A percentile compares a stretch with the other conserved stretches of the same genome.
Conservation (phyloP, 2,888 invertebrate genomes). For the Trisateles emortualis region DNA sequence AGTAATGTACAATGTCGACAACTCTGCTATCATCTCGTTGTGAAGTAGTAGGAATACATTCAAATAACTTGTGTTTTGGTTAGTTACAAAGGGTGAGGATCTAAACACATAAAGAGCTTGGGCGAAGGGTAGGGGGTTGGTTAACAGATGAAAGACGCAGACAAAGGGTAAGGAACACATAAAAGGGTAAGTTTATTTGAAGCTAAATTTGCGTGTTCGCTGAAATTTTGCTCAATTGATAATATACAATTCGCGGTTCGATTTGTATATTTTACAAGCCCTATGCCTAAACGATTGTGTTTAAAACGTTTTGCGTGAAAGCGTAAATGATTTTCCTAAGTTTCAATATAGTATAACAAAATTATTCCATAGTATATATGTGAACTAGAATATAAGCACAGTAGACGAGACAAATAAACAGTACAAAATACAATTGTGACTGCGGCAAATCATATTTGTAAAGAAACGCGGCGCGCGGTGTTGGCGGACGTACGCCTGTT, state of each 20-base stretch:
- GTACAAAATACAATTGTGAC: conserved; percentile 81
- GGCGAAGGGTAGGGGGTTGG: conserved; percentile 85
- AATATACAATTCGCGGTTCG: conserved; percentile 80
- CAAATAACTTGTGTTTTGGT: conserved; percentile 82
- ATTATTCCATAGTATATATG: conserved; percentile 76
- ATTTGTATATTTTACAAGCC: conserved; percentile 79
- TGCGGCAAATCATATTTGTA: conserved; percentile 75
- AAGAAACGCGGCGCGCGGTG: conserved; percentile 49
- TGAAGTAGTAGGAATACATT: conserved; percentile 80
- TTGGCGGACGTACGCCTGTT: conserved; percentile 52
- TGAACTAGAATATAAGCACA: conserved; percentile 84
- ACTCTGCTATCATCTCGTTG: conserved; percentile 74
- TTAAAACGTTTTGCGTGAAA: conserved; percentile 85
- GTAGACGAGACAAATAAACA: conserved; percentile 86
- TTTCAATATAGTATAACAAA: conserved; percentile 81
- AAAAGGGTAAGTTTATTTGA: conserved; percentile 87
- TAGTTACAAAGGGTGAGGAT: conserved; percentile 84
- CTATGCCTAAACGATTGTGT: conserved; percentile 81
- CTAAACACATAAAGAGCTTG: conserved; percentile 86
- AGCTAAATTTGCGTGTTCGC: conserved; percentile 86
- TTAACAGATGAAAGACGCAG: conserved; percentile 93
- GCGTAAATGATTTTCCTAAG: conserved; percentile 87
- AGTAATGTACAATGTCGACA: conserved; percentile 83
- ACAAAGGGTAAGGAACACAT: conserved; percentile 91
- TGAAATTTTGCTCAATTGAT: conserved; percentile 83